Base-by-base conservation (phyloP, 2,113 vertebrate genomes). In the Callaeas wilsoni region DNA sequence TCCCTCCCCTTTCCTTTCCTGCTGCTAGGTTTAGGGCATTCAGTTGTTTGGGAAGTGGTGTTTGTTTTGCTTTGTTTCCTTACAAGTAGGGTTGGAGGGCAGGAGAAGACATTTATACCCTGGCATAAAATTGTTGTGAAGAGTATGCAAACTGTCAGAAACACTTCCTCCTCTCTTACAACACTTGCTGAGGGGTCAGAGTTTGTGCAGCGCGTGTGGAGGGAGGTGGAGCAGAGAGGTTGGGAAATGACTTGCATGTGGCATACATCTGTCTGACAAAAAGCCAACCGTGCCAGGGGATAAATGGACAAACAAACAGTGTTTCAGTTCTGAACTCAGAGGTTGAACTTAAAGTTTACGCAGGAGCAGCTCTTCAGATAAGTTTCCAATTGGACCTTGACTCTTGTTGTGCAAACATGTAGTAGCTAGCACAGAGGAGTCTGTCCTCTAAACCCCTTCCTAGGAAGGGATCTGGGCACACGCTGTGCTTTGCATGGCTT, bases 261-360 rank as follows among this genome's bases (percentile, higher is more conserved):
- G 88, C 92, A 86, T 96, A 78, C 90, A 93, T 96, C 95, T 95
- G 90, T 57, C 89, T 97, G 94, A 96, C 92, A 93, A 68, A 96
- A 87, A 89, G 96, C 94, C 92, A 93, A 79, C 76, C 16, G 10
- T 95, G 93, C 96, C 93, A 96, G 57, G 83, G 94, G 95, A 93
- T 87, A 93, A 90, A 87, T 81, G 88, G 52, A 94, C 93, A 96
- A 96, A 94, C 96, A 96, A 94, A 80, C 13, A 60, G 53, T 10
- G 47, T 87, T 93, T 90, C 92, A 64, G 86, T 32, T 74, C 90
- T 93, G 83, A 92, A 78, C 95, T 94, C 37, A 1, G 86, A 90
- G 90, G 76, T 68, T 92, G 88, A 93, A 92, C 85, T 68, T 92
- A 33, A 90, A 78, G 92, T 90, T 93, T 92, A 65, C 21, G 1